phyloP scores from a whole-genome alignment of 2,888 invertebrate species.

The Petrolisthes cinctipes region DNA sequence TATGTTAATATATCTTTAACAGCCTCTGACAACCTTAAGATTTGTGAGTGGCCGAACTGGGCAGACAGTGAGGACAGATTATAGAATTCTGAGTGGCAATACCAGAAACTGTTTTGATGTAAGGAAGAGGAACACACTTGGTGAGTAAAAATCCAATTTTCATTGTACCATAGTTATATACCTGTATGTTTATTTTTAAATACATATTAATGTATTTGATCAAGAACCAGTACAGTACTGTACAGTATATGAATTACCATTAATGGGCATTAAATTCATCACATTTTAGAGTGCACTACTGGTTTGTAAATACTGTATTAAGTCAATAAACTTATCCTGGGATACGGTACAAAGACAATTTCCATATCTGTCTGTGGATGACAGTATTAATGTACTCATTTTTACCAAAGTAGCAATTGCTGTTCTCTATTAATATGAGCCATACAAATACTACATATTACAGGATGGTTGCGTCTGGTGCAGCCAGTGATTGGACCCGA shows the following conservation, averaged over 20 bases:
- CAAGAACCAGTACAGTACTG: too few relatives aligned
- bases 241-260: too few relatives aligned
- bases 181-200: too few relatives aligned
- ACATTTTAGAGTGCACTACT: too few relatives aligned
- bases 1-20: background rate
- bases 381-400: too few relatives aligned
- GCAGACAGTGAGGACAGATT: constrained; percentile 14
- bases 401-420: background rate
- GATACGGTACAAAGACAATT: too few relatives aligned
- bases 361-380: too few relatives aligned
- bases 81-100: constrained; percentile 36
- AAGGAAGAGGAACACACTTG: constrained; percentile 29
- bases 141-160: background rate
- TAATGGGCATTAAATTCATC: too few relatives aligned
- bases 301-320: too few relatives aligned
- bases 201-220: too few relatives aligned
- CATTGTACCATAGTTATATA: too few relatives aligned
- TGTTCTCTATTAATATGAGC: background rate
- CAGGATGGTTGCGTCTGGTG: constrained; percentile 29
- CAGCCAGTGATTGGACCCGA: constrained; percentile 31
- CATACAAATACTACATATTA: background rate
- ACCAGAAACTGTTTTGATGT: constrained; percentile 36
- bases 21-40: constrained; percentile 33
- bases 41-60: constrained; percentile 36
- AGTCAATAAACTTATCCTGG: too few relatives aligned